Evolutionary conservation across 1,140 invertebrate species (phyloP), one percentile per base, ranked within the genome.

Genomic region (Zaprionus nigranus): DNA sequence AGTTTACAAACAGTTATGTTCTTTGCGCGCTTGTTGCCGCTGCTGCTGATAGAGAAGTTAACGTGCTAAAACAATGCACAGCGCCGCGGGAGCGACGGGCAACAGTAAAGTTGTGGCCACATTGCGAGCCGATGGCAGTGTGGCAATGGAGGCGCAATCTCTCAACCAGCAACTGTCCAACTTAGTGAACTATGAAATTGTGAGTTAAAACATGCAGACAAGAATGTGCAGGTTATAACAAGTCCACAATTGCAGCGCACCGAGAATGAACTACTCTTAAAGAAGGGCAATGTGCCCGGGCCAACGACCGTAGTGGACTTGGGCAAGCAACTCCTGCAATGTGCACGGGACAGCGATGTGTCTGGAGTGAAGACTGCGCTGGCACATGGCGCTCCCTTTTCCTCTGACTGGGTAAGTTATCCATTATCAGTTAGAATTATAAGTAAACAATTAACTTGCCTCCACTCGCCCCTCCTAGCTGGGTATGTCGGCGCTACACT

Each of bases 401-500:
- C 97, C 1, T 96, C 97, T 17, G 97, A 99, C 92, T 98, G 97
- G 97, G 97, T 97, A 94, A 92, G 76, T 73, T 26, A 13, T 24
- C 24, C 17, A 22, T 17, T 7, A 0, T 17, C 17, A 59, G 22
- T 11, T 30, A n/a, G 28, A 12, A 58, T 9, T n/a, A n/a, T n/a
- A n/a, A 24, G 5, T 40, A 7, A 15, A 40, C 12, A 26, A 24
- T 1, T 71, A 76, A 34, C 63, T 69, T 73, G 34, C 22, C 22
- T 63, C 36, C 77, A 2, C n/a, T 70, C n/a, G n/a, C n/a, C 46
- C 90, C 5, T 6, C 20, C 20, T 22, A 98, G 97, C 93, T 98
- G 57, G 98, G 98, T 54, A 98, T 97, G 61, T 98, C 97, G 73
- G 96, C 98, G 1, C 93, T 99, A 38, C 98, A 99, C 93, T 95